Conservation (phyloP, 2,888 invertebrate species). For the Tetragonisca angustula region DNA sequence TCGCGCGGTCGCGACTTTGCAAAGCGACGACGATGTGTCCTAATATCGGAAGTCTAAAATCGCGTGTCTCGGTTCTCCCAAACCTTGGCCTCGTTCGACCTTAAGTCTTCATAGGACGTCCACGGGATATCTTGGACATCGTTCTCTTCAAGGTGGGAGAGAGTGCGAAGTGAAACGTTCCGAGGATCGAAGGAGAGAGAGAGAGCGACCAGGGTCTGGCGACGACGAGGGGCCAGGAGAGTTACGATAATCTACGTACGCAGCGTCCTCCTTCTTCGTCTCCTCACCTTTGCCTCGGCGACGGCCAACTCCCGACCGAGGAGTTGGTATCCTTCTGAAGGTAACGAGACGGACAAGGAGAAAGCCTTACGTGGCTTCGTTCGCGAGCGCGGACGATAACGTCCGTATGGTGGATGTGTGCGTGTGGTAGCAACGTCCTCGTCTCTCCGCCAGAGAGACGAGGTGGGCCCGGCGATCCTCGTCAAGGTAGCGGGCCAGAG, state of each 20-base stretch:
- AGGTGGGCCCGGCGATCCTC: conserved; percentile 53
- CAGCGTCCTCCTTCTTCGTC: conserved; percentile 62
- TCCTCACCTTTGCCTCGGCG: conserved; percentile 10
- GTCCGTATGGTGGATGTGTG: neutral
- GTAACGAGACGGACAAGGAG: conserved; percentile 65
- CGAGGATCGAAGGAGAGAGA: conserved; percentile 41
- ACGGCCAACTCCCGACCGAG: conserved; percentile 27
- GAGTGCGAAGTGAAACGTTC: conserved; percentile 40
- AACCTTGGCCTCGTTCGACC: conserved; percentile 53
- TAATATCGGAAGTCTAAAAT: neutral
- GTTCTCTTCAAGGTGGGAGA: conserved; percentile 61
- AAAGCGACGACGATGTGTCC: too few relatives aligned
- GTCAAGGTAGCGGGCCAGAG: conserved; percentile 58
- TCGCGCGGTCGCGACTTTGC: too few relatives aligned
- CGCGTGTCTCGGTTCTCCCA: conserved; percentile 19
- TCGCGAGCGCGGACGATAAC: conserved; percentile 56
- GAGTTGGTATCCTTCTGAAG: conserved; percentile 71
- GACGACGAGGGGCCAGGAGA: conserved; percentile 25
- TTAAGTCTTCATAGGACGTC: conserved; percentile 48
- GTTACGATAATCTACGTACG: conserved; percentile 64
- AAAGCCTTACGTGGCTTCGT: neutral
- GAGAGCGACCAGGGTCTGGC: neutral
- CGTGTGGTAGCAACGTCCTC: conserved; percentile 38
- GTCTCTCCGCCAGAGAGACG: conserved; percentile 41
- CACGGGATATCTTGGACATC: conserved; percentile 57